Evolutionary conservation across 1,140 invertebrate genomes (phyloP), one percentile per base, ranked within the genome.

Genomic region (Diachasmimorpha longicaudata): DNA sequence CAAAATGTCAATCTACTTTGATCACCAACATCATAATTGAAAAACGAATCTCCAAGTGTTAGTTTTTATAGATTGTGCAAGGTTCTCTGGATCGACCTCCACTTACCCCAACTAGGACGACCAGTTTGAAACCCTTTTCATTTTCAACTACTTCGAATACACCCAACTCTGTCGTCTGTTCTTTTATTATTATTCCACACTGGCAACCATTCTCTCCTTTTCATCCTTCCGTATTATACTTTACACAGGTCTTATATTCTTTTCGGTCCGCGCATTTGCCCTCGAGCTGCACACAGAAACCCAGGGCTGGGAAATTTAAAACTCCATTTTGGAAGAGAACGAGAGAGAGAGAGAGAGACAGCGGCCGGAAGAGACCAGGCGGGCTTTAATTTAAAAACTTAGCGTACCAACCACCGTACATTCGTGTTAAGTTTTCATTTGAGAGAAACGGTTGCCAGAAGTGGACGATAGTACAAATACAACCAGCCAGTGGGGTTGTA

Each of bases 381-480:
- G n/a, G 25, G 72, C 70, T 70, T 71, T 74, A 74, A 74, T 77
- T 74, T 70, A 70, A 70, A 74, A 71, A 75, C 36, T 48, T 70
- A 48, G 66, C 36, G 36, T 68, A 68, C 66, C 66, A 68, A 68
- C 31, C 4, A 68, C 31, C 66, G 66, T 68, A 68, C 69, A 79
- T 82, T 78, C 77, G 79, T 79, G 79, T 84, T 84, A 83, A 84
- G 81, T 81, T 84, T 84, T 83, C 78, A 84, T 83, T 80, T 82
- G 71, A 79, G 75, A 72, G 67, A 82, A 81, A 83, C 74, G 77
- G 75, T 79, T 80, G 78, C 78, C 80, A 82, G 78, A 80, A 82
- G 77, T 79, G 77, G 80, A 81, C 77, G 5, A 46, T 36, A 36
- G 58, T 25, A 31, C 66, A 68, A 37, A 68, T 31, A 31, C 58